Percentiles rank a stretch among this genome's conserved stretches.
Evolutionary conservation across 2,113 vertebrate species (phyloP).

Genomic region (Lepus europaeus): DNA sequence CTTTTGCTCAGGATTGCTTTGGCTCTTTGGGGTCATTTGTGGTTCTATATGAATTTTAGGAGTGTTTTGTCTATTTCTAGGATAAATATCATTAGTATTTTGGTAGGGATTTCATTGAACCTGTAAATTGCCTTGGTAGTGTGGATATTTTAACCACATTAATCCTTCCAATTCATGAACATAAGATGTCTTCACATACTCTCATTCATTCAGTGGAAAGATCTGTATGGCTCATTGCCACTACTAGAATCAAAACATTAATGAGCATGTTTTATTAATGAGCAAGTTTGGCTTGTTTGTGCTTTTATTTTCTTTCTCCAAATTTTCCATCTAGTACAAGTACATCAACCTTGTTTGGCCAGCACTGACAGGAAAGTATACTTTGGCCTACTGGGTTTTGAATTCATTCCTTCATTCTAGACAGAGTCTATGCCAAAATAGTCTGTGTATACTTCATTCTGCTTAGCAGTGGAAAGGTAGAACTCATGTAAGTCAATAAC

Average conservation of each 20-base stretch:
- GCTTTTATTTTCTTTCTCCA: constrained; percentile 39
- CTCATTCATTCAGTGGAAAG: background rate
- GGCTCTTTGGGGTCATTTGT: too few species aligned
- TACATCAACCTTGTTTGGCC: background rate
- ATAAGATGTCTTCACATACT: background rate
- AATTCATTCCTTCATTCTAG: constrained; percentile 46
- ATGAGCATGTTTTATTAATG: background rate
- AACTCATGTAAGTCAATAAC: constrained; percentile 14
- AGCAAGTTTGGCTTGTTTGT: background rate
- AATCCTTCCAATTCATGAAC: too few species aligned
- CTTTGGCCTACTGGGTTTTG: background rate
- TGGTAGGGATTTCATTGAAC: too few species aligned
- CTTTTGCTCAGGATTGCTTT: too few species aligned
- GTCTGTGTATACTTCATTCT: background rate
- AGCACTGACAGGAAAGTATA: background rate
- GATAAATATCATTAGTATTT: too few species aligned
- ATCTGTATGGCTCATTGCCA: background rate
- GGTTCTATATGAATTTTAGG: too few species aligned
- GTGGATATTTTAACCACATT: too few species aligned
- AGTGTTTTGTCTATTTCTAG: too few species aligned
- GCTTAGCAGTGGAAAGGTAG: background rate
- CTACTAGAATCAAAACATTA: background rate
- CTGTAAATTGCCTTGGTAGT: too few species aligned
- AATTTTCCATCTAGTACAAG: constrained; percentile 25
- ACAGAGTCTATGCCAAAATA: background rate